Evolutionary conservation across 2,888 invertebrate species (phyloP).

Genomic region (Geophilus truncorum): DNA sequence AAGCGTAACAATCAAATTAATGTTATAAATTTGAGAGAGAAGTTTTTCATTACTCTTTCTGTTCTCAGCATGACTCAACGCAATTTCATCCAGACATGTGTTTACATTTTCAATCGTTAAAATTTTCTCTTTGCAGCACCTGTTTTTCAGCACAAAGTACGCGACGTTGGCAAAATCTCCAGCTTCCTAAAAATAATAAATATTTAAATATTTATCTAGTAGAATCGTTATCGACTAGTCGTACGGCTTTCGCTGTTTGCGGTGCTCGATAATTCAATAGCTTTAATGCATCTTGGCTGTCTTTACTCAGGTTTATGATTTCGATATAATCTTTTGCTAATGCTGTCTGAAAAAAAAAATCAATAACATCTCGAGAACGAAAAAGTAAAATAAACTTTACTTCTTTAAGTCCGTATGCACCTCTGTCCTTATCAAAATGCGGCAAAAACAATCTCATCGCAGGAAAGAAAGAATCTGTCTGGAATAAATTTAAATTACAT

Average conservation of each 20-base stretch:
- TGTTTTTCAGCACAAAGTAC: constrained; percentile 60
- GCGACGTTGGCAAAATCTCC: constrained; percentile 78
- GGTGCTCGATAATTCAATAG: constrained; percentile 56
- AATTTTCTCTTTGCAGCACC: too few relatives aligned
- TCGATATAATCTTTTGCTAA: constrained; percentile 66
- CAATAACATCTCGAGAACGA: neutral
- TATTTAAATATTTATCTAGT: neutral
- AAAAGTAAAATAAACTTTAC: neutral
- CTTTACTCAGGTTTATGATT: constrained; percentile 66
- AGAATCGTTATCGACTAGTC: constrained; percentile 22
- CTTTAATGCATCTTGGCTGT: constrained; percentile 57
- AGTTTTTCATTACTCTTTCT: constrained; percentile 43
- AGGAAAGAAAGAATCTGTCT: constrained; percentile 58
- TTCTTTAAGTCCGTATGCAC: constrained; percentile 61
- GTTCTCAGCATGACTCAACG: constrained; percentile 59
- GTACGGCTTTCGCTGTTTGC: constrained; percentile 50
- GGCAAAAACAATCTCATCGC: constrained; percentile 75
- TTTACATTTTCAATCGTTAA: constrained; percentile 68
- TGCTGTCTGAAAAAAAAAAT: constrained; percentile 51
- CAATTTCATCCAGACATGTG: constrained; percentile 66
- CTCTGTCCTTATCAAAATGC: constrained; percentile 68
- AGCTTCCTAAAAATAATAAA: constrained; percentile 46
- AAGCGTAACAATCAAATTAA: too few relatives aligned
- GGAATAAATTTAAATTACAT: constrained; percentile 42
- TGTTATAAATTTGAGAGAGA: constrained; percentile 15